A percentile compares a stretch with the other conserved stretches of the same genome.
phyloP scores from a whole-genome alignment of 2,113 vertebrate genomes.

The Boleophthalmus pectinirostris region DNA sequence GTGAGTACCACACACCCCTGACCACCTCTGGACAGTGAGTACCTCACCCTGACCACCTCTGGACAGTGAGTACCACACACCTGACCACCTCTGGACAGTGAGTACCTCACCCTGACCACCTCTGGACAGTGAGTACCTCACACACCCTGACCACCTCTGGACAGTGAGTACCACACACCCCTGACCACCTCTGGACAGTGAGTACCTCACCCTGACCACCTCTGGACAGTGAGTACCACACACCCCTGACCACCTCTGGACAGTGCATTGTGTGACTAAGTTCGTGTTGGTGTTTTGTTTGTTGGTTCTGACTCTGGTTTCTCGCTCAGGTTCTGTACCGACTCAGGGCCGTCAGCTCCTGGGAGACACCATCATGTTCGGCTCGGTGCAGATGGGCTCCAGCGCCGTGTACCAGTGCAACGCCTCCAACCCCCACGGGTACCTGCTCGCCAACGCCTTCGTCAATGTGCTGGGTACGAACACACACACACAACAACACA shows the following conservation, averaged over 20 bases:
- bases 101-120: slow-evolving; percentile 69
- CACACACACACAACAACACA: not conserved
- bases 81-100: slow-evolving; percentile 87
- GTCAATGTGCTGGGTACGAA: slow-evolving; percentile 89
- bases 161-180: slow-evolving; percentile 83
- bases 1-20: slow-evolving; percentile 86
- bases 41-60: slow-evolving; percentile 74
- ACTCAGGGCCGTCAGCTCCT: slow-evolving; percentile 83
- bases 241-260: slow-evolving; percentile 93
- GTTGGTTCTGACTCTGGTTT: not conserved
- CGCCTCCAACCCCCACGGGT: slow-evolving; percentile 94
- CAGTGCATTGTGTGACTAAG: no score
- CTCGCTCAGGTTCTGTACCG: slow-evolving; percentile 68
- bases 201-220: slow-evolving; percentile 69
- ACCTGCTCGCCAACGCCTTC: slow-evolving; percentile 93
- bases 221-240: slow-evolving; percentile 80
- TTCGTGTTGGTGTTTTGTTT: not conserved
- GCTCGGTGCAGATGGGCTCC: slow-evolving; percentile 89
- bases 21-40: slow-evolving; percentile 87
- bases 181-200: slow-evolving; percentile 91
- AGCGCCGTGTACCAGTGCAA: slow-evolving; percentile 97
- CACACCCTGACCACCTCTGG: no score
- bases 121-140: slow-evolving; percentile 79
- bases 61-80: slow-evolving; percentile 78
- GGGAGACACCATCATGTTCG: slow-evolving; percentile 92